Evolutionary conservation across 2,888 invertebrate genomes (phyloP), one percentile per base, ranked within the genome.

Genomic region (Lamellibrachia satsuma): DNA sequence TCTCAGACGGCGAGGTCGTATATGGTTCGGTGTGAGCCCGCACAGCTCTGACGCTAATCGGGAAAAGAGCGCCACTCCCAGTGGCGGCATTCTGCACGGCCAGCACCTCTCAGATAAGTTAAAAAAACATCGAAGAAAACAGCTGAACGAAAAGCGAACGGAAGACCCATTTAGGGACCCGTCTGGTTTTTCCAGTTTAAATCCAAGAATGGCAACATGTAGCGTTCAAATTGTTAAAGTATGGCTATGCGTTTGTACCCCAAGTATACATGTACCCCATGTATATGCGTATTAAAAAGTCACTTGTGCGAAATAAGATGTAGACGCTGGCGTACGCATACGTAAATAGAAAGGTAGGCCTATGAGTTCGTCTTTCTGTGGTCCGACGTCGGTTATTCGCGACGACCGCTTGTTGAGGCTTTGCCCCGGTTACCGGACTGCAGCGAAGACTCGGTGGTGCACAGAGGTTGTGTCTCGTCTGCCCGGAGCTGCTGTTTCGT

Each of bases 21-120:
- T 75, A 75, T 75, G 75, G 75, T n/a, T 75, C 75, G 75, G 22
- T 75, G 75, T n/a, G 75, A 75, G 75, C 55, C 75, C 75, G 75
- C 75, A 75, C 22, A 75, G 75, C 22, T 75, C 15, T 11, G 75
- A n/a, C 22, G 75, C 75, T 75, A 75, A 75, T 75, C 75, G 22
- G 75, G 22, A 22, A 22, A 22, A 6, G 22, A 75, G 75, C 15
- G 75, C 75, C 22, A 3, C 75, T 75, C 75, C 75, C 75, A 22
- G 75, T 22, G n/a, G 22, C 75, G 75, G 75, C 75, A 75, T 75
- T 75, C 75, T 75, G 75, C 15, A 3, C 4, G 6, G 15, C 75
- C 2, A 15, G 22, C 75, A 75, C 75, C 22, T 75, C 75, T 75
- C 22, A 75, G n/a, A 75, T 3, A 15, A 75, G 75, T 75, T 75